Evolutionary conservation across 2,113 vertebrate species (phyloP), one percentile per base, ranked within the genome.

Genomic region (Thunnus thynnus): DNA sequence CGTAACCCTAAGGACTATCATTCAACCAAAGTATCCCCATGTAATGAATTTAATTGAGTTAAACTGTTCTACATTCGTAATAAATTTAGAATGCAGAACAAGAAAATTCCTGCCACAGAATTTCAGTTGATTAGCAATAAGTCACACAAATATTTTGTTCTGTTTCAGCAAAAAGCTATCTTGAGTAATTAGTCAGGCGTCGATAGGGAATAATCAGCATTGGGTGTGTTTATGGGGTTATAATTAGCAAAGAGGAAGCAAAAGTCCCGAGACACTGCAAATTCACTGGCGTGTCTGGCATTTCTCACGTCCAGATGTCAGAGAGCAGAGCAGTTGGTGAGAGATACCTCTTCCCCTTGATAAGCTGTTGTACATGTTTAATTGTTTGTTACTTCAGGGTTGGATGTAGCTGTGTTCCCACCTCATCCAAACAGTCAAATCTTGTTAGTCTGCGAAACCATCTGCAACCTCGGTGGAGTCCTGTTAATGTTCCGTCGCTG

Each of bases 241-340:
- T 68, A 22, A 61, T 73, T 84, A 22, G 47, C 47, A 52, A 48
- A 25, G 22, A 22, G 27, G 22, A 44, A 74, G 12, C 44, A 50
- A 83, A 30, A 60, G 18, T 20, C 63, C 44, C 17, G 50, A 25
- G 41, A 71, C 44, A 36, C 16, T n/a, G 46, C 36, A 75, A 46
- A 30, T 13, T 60, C 22, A 41, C 22, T 66, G 20, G 13, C 1
- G 2, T 75, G 47, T 51, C 73, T 85, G 64, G 16, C 6, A 55
- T 64, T 54, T 50, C 20, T 56, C 8, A 25, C 8, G 32, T 80
- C 82, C 85, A 89, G 78, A 88, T 87, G 85, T 82, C 12, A 20
- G 27, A 58, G 60, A 61, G 57, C 10, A 36, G 5, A 36, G 36
- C 8, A 20, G 25, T 80, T 70, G 70, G 41, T 72, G 54, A 52